These are phyloP conservation scores for Tenualosa thibaudeaui DNA, from an alignment of 2,797 vertebrate species.

Conservation along the genomic window DNA sequence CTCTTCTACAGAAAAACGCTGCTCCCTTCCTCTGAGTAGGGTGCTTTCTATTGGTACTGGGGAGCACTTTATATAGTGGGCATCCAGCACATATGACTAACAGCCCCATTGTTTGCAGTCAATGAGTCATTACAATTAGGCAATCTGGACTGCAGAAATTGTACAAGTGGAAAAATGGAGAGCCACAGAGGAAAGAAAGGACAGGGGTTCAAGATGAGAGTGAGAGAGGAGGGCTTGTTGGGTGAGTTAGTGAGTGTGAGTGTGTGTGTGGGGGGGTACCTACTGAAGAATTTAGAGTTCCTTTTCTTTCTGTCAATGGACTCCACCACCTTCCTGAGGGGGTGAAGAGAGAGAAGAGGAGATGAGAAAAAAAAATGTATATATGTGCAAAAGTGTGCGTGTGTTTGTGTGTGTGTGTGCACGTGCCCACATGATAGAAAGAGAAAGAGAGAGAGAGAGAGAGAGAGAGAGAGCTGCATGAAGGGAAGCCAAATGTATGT, in stretches of 20 bases:
- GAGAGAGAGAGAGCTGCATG: background rate
- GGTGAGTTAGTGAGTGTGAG: background rate
- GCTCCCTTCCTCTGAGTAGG: background rate
- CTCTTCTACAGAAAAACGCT: background rate
- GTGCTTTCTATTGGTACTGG: background rate
- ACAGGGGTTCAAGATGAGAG: background rate
- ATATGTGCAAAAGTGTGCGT: background rate
- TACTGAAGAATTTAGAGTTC: slow-evolving; percentile 76
- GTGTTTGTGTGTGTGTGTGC: background rate
- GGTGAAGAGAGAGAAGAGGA: background rate
- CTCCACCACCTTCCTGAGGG: slow-evolving; percentile 61
- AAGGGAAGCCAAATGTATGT: background rate
- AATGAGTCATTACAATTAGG: background rate
- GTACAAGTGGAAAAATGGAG: background rate
- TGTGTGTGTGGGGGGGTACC: slow-evolving; percentile 53
- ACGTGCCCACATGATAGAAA: background rate
- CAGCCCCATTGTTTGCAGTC: background rate
- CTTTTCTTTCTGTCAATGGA: slow-evolving; percentile 61
- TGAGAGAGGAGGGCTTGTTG: background rate
- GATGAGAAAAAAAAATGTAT: background rate
- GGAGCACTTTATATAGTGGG: background rate
- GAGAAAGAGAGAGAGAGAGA: background rate
- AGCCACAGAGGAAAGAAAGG: background rate
- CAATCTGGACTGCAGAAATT: background rate
- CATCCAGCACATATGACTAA: background rate